Conservation (phyloP, 2,113 vertebrate species). For the Paedocypris sp. region DNA sequence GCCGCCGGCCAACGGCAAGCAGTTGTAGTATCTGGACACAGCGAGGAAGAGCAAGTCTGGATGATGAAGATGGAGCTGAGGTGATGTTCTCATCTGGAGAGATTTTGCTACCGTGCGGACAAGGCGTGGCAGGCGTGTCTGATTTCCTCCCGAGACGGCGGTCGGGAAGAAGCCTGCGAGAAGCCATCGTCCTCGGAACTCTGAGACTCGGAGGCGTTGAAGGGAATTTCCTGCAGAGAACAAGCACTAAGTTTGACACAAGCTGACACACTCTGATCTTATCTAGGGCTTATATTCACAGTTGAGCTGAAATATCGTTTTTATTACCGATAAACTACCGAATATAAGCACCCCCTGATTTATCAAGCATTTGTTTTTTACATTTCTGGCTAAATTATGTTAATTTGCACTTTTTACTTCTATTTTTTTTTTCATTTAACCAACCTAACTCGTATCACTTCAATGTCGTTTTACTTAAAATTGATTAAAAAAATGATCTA, state of each 20-base stretch:
- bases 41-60: not conserved
- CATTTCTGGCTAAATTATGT: too few species aligned
- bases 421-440: too few species aligned
- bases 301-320: not conserved
- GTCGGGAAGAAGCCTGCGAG: constrained; percentile 76
- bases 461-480: too few species aligned
- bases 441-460: too few species aligned
- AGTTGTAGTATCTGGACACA: constrained; percentile 85
- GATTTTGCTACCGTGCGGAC: constrained; percentile 83
- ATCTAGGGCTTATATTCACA: too few species aligned
- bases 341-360: too few species aligned
- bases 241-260: not conserved
- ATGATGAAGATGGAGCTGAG: not conserved
- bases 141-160: constrained; percentile 70
- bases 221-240: constrained; percentile 62
- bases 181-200: constrained; percentile 86
- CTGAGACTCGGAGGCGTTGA: constrained; percentile 74
- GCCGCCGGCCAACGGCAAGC: constrained; percentile 80
- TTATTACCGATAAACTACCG: too few species aligned
- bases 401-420: too few species aligned
- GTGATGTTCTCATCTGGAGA: too few species aligned
- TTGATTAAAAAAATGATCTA: too few species aligned
- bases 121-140: constrained; percentile 70
- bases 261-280: not conserved
- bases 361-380: too few species aligned